Evolutionary conservation across 2,888 invertebrate species (phyloP).

Genomic region (Cryptops parisi): DNA sequence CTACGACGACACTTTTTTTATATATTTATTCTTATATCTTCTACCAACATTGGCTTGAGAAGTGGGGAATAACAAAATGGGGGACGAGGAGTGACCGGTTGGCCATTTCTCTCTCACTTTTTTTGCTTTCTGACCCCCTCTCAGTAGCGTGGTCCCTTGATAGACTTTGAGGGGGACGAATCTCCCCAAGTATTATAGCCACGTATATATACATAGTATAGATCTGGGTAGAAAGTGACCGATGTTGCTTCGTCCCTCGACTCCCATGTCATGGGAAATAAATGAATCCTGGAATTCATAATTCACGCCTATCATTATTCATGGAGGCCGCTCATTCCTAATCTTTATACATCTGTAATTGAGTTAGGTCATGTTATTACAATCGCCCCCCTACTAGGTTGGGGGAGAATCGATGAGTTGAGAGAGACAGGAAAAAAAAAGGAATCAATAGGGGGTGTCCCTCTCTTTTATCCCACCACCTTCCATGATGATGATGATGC

Average conservation of each 20-base stretch:
- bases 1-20: too few species aligned
- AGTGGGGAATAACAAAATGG: too few species aligned
- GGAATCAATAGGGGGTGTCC: conserved; percentile 1
- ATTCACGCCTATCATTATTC: conserved; percentile 3
- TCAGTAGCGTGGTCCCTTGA: background rate
- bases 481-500: too few species aligned
- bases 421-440: background rate
- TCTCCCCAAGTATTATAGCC: too few species aligned
- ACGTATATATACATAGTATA: too few species aligned
- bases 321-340: conserved; percentile 10
- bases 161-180: background rate
- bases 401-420: background rate
- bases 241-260: background rate
- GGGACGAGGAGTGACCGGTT: too few species aligned
- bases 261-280: conserved; percentile 5
- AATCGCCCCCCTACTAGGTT: background rate
- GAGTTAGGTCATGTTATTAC: conserved; percentile 14
- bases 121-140: background rate
- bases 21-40: background rate
- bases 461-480: background rate
- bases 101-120: background rate
- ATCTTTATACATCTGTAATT: conserved; percentile 13
- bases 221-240: background rate
- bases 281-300: conserved; percentile 9
- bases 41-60: background rate